Evolutionary conservation across 2,888 invertebrate species (phyloP), one percentile per base, ranked within the genome.

Genomic region (Caenorhabditis becei): DNA sequence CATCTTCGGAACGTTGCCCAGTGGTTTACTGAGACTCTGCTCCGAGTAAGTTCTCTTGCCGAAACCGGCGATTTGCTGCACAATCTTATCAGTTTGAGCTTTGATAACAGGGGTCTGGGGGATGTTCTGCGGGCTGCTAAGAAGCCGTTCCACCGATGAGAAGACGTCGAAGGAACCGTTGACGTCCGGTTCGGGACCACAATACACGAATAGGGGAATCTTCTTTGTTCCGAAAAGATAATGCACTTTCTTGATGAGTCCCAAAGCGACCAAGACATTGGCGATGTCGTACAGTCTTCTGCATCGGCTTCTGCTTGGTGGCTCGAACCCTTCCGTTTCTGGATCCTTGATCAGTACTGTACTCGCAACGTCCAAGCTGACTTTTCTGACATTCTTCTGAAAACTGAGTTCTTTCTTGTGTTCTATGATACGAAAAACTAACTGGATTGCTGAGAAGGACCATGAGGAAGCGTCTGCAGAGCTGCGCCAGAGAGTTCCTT

Each of bases 261-360:
- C 94, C 91, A 95, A 94, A 80, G 94, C 94, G 84, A 94, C 94
- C 87, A 95, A 93, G 84, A 95, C 94, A 92, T 95, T 95, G 77
- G 95, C 95, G 88, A 95, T 95, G 91, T 95, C 95, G 92, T 95
- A 95, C 35, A 95, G 93, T 84, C 95, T 93, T 79, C 95, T 93
- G 77, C 91, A 91, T 3, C 90, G 83, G 28, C 88, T 88, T 62
- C 91, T 69, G 53, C 88, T 88, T 11, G 91, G 91, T 26, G 91
- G 91, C 62, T 90, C 88, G 65, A 87, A 90, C 49, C 89, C 90
- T 69, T 90, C 90, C 5, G 87, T 87, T 28, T 89, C 87, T 2
- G 89, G 86, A 62, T 90, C 91, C 74, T 91, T 91, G 83, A 91
- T 91, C 35, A 91, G 82, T 3, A 91, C 88, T 7, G 91, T 91